Conservation (phyloP, 2,113 vertebrate species). For the Hippocampus mohnikei region DNA sequence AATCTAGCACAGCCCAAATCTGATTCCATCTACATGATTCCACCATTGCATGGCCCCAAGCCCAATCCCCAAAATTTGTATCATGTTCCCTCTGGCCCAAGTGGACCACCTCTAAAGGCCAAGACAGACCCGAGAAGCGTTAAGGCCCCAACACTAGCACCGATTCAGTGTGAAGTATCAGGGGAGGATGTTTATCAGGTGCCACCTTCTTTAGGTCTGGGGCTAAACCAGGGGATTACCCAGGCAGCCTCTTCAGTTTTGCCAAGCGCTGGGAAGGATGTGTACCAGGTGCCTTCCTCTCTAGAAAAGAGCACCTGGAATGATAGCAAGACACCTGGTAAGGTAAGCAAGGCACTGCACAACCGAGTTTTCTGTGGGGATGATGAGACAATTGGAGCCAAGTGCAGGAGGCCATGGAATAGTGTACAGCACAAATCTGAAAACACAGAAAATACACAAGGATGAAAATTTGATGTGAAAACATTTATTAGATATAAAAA, state of each 20-base stretch:
- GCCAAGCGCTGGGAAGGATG: constrained; percentile 70
- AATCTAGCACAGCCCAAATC: constrained; percentile 66
- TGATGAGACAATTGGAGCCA: background rate
- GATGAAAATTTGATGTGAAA: background rate
- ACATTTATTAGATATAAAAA: background rate
- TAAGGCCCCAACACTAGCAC: constrained; percentile 54
- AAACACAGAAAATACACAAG: background rate
- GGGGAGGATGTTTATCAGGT: constrained; percentile 85
- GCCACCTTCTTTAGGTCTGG: constrained; percentile 68
- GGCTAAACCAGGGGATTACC: constrained; percentile 39
- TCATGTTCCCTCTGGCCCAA: constrained; percentile 72
- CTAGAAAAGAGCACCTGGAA: constrained; percentile 80
- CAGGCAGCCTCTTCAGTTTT: constrained; percentile 67
- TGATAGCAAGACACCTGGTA: constrained; percentile 70
- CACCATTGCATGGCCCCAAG: constrained; percentile 79
- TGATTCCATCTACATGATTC: constrained; percentile 89
- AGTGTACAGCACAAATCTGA: background rate
- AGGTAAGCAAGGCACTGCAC: constrained; percentile 71
- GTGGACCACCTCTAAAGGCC: constrained; percentile 60
- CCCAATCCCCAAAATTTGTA: constrained; percentile 75
- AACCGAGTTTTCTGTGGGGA: background rate
- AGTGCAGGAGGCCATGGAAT: background rate
- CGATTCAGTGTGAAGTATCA: constrained; percentile 59
- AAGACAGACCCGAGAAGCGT: constrained; percentile 35
- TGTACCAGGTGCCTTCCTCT: constrained; percentile 87